phyloP scores from a whole-genome alignment of 2,113 vertebrate genomes.

The Emberiza fucata region DNA sequence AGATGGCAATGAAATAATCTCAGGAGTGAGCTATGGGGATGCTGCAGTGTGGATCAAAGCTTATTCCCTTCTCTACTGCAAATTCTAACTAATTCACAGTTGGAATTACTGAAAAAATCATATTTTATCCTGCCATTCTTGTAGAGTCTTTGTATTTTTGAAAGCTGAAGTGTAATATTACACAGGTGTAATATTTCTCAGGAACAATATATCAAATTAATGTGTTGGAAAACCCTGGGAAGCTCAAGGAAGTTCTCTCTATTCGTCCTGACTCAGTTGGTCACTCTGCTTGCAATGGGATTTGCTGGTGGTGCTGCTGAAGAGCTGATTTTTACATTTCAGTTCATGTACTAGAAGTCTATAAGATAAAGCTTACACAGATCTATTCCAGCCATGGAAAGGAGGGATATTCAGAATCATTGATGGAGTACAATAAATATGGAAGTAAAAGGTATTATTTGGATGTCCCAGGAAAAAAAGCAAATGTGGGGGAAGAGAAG shows the following conservation, averaged over 20 bases:
- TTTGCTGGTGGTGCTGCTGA: background rate
- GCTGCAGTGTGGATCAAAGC: background rate
- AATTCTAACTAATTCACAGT: background rate
- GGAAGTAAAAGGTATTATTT: background rate
- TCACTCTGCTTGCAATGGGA: background rate
- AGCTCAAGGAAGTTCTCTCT: background rate
- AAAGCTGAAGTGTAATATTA: background rate
- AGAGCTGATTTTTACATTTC: background rate
- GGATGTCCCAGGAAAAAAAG: background rate
- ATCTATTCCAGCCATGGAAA: accelerated
- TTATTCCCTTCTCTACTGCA: background rate
- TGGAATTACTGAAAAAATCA: background rate
- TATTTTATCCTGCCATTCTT: background rate
- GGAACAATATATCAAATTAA: background rate
- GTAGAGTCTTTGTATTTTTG: background rate
- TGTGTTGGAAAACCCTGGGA: background rate
- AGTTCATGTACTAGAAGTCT: background rate
- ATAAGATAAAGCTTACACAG: background rate
- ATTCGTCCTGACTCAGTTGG: background rate
- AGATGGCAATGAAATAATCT: constrained; percentile 44
- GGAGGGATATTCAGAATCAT: accelerated
- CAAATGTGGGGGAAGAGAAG: background rate
- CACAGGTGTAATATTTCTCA: background rate
- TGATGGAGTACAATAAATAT: background rate
- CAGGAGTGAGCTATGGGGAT: background rate